A percentile compares a stretch with the other conserved stretches of the same genome.
Conservation (phyloP, 2,888 invertebrate species). For the Sylvicola cinctus region DNA sequence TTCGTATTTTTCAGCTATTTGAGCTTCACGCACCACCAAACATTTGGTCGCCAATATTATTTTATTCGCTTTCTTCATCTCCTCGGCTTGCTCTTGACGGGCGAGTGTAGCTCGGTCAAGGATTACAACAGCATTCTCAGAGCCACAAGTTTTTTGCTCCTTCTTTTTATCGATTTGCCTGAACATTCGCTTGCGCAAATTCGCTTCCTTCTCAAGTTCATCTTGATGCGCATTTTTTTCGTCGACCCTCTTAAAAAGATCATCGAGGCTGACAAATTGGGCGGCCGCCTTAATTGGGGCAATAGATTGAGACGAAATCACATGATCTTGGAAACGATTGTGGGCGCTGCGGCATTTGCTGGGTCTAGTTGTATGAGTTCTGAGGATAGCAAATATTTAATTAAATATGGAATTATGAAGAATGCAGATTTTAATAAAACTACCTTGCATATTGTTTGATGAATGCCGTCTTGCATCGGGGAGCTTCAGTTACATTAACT, state of each 20-base stretch:
- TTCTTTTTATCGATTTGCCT: conserved; percentile 25
- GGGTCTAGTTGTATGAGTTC: too few species aligned
- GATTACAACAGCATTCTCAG: conserved; percentile 29
- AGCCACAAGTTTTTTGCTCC: conserved; percentile 16
- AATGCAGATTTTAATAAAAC: too few species aligned
- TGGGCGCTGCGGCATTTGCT: too few species aligned
- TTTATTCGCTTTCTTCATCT: conserved; percentile 50
- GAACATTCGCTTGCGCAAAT: conserved; percentile 30
- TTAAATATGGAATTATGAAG: too few species aligned
- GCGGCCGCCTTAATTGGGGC: too few species aligned
- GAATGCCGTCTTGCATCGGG: too few species aligned
- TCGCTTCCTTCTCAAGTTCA: conserved; percentile 33
- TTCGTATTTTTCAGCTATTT: conserved; percentile 40
- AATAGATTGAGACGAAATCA: too few species aligned
- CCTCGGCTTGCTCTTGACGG: conserved; percentile 33
- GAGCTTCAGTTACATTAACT: too few species aligned
- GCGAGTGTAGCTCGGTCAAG: conserved; percentile 29
- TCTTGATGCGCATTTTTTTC: conserved; percentile 24
- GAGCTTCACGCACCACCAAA: conserved; percentile 65
- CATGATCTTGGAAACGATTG: too few species aligned
- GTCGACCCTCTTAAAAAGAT: conserved; percentile 13
- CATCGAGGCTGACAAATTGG: too few species aligned
- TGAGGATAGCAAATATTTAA: too few species aligned
- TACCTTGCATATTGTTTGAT: too few species aligned
- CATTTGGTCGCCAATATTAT: conserved; percentile 69